Base-by-base conservation (phyloP, 1,140 invertebrate genomes). In the Cataglyphis hispanica region DNA sequence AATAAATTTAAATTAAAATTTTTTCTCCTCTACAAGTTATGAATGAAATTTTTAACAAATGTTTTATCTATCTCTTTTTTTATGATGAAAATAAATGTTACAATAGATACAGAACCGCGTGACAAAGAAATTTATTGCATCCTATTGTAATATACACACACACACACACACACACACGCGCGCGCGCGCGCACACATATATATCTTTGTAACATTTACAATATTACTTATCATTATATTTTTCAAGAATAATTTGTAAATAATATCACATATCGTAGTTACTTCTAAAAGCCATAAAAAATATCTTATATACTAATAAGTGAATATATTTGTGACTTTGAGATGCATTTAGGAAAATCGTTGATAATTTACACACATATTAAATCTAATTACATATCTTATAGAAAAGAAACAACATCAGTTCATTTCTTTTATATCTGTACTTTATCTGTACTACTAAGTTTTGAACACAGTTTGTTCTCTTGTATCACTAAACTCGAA, bases 391-490 rank as follows among this genome's bases (percentile, higher is more conserved):
- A 27, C 10, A 22, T 22, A 22, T 22, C 25, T 64, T 66, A 19
- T 11, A 3, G 37, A 64, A 31, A 31, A 63, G 3, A 19, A 25
- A 27, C 7, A 7, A 66, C 31, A 50, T 53, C 40, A 67, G 37
- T 25, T 25, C 31, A 19, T 34, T 1, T 19, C 0, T 67, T 37
- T n/a, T n/a, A n/a, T 37, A 8, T 50, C 10, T 37, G 8, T n/a
- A n/a, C n/a, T n/a, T n/a, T n/a, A n/a, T n/a, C n/a, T 34, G 43
- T 43, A 31, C 31, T 50, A n/a, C n/a, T 77, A 78, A 61, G 10
- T 80, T 80, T 27, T 67, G 61, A 80, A 80, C 76, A 80, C 76
- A 80, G 5, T 67, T 53, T 67, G 76, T 53, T 25, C 43, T 80
- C 27, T 53, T 56, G 22, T 13, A 67, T 80, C 16, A 19, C 3